Conservation (phyloP, 2,113 vertebrate species). For the Anarhynchus alexandrinus region DNA sequence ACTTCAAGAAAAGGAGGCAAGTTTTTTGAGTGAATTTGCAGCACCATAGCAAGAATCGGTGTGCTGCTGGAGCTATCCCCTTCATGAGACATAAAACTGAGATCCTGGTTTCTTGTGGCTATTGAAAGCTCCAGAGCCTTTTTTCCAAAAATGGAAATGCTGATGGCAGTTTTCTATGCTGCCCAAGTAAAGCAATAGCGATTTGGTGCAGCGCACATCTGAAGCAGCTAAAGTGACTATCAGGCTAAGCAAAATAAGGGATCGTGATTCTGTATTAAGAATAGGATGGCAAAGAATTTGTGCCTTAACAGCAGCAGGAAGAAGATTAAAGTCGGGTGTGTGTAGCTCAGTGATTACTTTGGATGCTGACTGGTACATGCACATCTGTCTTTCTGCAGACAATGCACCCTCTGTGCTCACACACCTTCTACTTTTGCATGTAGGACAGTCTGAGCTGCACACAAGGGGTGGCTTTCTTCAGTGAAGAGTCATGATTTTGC, state of each 20-base stretch:
- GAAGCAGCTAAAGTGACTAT: background rate
- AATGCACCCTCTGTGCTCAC: too few species aligned
- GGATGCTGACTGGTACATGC: background rate
- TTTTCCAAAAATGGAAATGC: background rate
- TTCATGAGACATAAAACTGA: background rate
- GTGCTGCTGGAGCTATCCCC: background rate
- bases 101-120: background rate
- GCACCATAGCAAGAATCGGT: background rate
- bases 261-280: background rate
- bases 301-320: background rate
- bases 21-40: background rate
- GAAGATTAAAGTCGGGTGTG: background rate
- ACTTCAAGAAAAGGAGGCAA: background rate
- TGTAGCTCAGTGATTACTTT: background rate
- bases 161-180: background rate
- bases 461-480: background rate
- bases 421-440: background rate
- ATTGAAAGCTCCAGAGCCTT: background rate
- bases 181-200: background rate
- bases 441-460: background rate
- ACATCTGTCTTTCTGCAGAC: background rate
- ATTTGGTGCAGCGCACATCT: background rate
- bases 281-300: background rate
- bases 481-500: background rate
- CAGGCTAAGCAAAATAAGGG: background rate